Evolutionary conservation across 2,888 invertebrate species (phyloP).

Genomic region (Tipula confusa): DNA sequence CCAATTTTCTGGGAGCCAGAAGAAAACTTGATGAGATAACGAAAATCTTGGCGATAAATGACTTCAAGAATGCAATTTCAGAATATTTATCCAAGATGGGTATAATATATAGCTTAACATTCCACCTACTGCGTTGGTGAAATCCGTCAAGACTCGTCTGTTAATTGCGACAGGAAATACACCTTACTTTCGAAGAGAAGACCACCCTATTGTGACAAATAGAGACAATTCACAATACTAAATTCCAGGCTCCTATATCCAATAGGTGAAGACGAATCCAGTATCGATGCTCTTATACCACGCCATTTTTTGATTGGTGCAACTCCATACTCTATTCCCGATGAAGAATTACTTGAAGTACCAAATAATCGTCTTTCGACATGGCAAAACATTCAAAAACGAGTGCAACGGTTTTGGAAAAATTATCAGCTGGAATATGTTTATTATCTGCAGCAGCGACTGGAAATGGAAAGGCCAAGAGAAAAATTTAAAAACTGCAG

Average conservation of each 20-base stretch:
- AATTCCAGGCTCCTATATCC: conserved; percentile 38
- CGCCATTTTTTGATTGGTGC: neutral
- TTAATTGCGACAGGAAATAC: conserved; percentile 37
- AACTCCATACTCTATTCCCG: neutral
- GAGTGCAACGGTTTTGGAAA: neutral
- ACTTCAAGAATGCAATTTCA: too few relatives aligned
- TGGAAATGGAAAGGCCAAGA: too few relatives aligned
- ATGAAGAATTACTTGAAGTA: neutral
- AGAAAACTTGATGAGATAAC: conserved; percentile 33
- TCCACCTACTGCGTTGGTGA: conserved; percentile 42
- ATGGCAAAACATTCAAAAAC: too few relatives aligned
- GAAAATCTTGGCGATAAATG: too few relatives aligned
- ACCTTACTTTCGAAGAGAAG: conserved; percentile 39
- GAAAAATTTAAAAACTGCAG: neutral
- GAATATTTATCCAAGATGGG: too few relatives aligned
- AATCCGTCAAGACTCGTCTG: conserved; percentile 40
- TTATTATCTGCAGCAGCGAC: too few relatives aligned
- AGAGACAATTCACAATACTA: conserved; percentile 38
- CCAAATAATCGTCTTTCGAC: neutral
- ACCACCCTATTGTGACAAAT: conserved; percentile 38
- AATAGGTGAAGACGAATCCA: neutral
- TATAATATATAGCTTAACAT: too few relatives aligned
- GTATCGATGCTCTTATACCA: neutral
- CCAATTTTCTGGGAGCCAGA: too few relatives aligned
- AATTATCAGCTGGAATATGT: neutral